Evolutionary conservation across 1,140 invertebrate species (phyloP).

Genomic region (Xylocopa sonorina): DNA sequence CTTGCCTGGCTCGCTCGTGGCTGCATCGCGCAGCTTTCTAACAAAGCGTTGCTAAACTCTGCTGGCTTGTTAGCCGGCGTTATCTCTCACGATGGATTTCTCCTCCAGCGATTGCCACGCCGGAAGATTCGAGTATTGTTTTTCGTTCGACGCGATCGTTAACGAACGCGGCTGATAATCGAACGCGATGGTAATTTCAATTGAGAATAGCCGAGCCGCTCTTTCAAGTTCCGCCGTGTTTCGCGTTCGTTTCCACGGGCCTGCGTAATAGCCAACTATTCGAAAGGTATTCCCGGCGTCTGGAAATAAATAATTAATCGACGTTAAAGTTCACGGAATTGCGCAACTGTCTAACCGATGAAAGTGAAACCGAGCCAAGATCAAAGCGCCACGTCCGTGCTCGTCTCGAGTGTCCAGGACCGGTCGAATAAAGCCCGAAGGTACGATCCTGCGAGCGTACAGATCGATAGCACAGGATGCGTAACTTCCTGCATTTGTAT

Average conservation of each 20-base stretch:
- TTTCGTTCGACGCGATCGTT: background rate
- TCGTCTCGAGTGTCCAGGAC: constrained; percentile 20
- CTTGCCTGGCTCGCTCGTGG: too few species aligned
- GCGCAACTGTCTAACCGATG: too few species aligned
- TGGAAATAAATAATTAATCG: too few species aligned
- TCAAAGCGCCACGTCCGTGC: background rate
- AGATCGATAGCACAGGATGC: constrained; percentile 66
- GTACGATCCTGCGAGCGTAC: constrained; percentile 25
- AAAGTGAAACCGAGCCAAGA: background rate
- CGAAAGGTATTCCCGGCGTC: too few species aligned
- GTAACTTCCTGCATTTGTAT: constrained; percentile 66
- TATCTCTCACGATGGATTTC: constrained; percentile 1
- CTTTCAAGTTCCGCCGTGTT: too few species aligned
- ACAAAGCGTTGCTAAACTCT: constrained; percentile 33
- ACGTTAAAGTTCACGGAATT: too few species aligned
- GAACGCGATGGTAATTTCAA: background rate
- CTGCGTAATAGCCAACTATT: too few species aligned
- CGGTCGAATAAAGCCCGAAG: constrained; percentile 30
- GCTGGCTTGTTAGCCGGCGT: background rate
- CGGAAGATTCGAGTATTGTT: background rate
- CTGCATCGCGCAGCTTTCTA: constrained; percentile 12
- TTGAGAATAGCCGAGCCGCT: too few species aligned
- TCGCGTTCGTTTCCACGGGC: too few species aligned
- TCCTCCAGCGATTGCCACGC: background rate
- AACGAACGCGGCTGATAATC: background rate